Percentiles rank a stretch among this genome's conserved stretches.
Evolutionary conservation across 2,797 vertebrate species (phyloP).

Genomic region (Betta splendens): DNA sequence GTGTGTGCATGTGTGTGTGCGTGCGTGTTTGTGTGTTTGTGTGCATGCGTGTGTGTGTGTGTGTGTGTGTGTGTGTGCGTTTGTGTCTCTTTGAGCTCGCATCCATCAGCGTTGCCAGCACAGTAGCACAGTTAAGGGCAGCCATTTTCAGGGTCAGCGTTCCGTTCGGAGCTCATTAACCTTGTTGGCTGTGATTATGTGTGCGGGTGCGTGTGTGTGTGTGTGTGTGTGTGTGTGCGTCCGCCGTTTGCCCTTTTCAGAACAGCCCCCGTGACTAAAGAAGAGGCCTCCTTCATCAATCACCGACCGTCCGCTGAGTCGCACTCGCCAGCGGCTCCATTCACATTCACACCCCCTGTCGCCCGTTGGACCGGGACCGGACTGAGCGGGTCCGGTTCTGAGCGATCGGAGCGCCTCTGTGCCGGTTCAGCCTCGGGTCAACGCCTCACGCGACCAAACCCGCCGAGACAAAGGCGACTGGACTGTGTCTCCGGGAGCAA

Average conservation of each 20-base stretch:
- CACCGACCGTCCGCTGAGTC: slow-evolving; percentile 31
- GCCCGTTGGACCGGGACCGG: slow-evolving; percentile 12
- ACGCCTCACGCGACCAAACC: slow-evolving; percentile 41
- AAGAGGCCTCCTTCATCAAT: slow-evolving; percentile 62
- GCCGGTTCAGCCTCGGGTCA: slow-evolving; percentile 62
- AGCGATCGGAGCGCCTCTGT: slow-evolving; percentile 28
- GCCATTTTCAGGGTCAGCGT: slow-evolving; percentile 52
- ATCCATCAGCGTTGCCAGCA: slow-evolving; percentile 20
- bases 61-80: slow-evolving; percentile 7
- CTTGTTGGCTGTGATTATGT: slow-evolving; percentile 33
- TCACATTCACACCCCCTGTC: slow-evolving; percentile 33
- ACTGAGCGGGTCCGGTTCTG: too few relatives aligned
- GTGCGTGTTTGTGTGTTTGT: slow-evolving; percentile 13
- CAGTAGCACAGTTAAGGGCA: slow-evolving; percentile 21
- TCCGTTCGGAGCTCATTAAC: slow-evolving; percentile 53
- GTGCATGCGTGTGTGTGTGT: too few relatives aligned
- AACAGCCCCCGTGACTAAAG: slow-evolving; percentile 53
- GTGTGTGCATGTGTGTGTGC: slow-evolving; percentile 26
- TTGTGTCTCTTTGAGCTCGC: slow-evolving; percentile 17
- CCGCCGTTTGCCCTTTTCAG: slow-evolving; percentile 13
- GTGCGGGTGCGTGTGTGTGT: slow-evolving; percentile 1
- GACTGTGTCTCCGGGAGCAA: slow-evolving; percentile 52
- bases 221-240: too few relatives aligned
- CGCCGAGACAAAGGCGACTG: slow-evolving; percentile 37
- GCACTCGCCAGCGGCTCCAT: slow-evolving; percentile 28